Percentiles rank a stretch among this genome's conserved stretches.
Evolutionary conservation across 1,140 invertebrate genomes (phyloP).

Genomic region (Calephelis nemesis): DNA sequence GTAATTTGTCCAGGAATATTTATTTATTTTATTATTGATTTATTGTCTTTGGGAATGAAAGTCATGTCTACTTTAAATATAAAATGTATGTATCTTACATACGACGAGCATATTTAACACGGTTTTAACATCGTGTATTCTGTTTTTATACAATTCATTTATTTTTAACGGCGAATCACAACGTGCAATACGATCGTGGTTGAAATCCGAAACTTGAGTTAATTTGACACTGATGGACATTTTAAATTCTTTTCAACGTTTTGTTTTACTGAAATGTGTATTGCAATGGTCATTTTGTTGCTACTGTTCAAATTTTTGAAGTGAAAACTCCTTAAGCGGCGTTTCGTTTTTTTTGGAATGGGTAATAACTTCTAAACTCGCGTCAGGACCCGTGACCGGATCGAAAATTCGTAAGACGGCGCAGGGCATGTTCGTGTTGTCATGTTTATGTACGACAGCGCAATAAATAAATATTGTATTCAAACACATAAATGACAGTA

Average conservation of each 20-base stretch:
- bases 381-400: too few relatives aligned
- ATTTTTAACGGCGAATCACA: constrained; percentile 54
- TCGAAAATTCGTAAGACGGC: too few relatives aligned
- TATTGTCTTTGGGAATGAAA: neutral
- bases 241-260: constrained; percentile 18
- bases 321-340: too few relatives aligned
- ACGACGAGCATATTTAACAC: constrained; percentile 48
- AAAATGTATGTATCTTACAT: constrained; percentile 22
- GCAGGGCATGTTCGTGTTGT: too few relatives aligned
- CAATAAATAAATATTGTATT: too few relatives aligned
- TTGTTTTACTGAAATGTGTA: constrained; percentile 3
- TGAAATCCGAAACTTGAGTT: constrained; percentile 35
- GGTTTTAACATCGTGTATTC: constrained; percentile 50
- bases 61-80: neutral
- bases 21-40: too few relatives aligned
- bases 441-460: too few relatives aligned
- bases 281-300: neutral
- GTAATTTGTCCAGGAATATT: too few relatives aligned
- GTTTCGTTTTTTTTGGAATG: too few relatives aligned
- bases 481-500: too few relatives aligned
- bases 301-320: neutral
- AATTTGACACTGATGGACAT: constrained; percentile 43
- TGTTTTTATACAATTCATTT: constrained; percentile 70
- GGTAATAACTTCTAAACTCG: too few relatives aligned
- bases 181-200: constrained; percentile 25